Conservation (phyloP, 92 coral and sea anemone genomes). For the Heliopora coerulea region DNA sequence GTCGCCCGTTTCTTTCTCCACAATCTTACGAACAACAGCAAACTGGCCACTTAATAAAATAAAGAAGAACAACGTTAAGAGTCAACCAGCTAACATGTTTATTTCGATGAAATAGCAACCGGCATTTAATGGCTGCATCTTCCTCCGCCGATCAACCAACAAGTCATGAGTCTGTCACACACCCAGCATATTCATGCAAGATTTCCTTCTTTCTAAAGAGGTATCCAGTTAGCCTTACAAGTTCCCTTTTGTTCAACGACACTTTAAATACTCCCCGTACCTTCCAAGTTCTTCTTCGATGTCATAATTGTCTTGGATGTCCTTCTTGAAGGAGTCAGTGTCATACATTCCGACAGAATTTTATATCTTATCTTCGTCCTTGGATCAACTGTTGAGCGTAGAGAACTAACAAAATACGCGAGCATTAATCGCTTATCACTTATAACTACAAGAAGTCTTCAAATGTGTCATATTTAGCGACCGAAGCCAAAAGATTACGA, state of each 20-base stretch:
- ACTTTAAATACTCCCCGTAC: slow-evolving; percentile 44
- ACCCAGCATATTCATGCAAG: neutral
- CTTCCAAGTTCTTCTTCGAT: slow-evolving; percentile 86
- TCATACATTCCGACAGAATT: slow-evolving; percentile 30
- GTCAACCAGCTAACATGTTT: neutral
- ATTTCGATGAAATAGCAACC: slow-evolving; percentile 13
- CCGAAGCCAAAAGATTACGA: slow-evolving; percentile 20
- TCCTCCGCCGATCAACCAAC: neutral
- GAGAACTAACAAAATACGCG: slow-evolving; percentile 3
- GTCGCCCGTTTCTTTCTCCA: slow-evolving; percentile 68
- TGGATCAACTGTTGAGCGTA: neutral
- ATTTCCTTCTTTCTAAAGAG: neutral
- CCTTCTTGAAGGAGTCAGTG: slow-evolving; percentile 51
- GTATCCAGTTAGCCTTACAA: slow-evolving; percentile 2
- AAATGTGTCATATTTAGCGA: slow-evolving; percentile 10
- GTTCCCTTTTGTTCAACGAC: slow-evolving; percentile 17
- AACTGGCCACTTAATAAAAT: slow-evolving; percentile 84
- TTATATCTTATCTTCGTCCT: slow-evolving; percentile 1
- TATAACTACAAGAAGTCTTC: slow-evolving; percentile 3
- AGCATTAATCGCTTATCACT: slow-evolving; percentile 4
- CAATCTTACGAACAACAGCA: slow-evolving; percentile 84
- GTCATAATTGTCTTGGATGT: slow-evolving; percentile 64
- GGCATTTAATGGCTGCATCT: slow-evolving; percentile 7
- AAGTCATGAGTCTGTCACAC: slow-evolving; percentile 29
- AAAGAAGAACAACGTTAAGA: slow-evolving; percentile 22